Base-by-base conservation (phyloP, 1,140 invertebrate species). In the Drosophila rhopaloa region DNA sequence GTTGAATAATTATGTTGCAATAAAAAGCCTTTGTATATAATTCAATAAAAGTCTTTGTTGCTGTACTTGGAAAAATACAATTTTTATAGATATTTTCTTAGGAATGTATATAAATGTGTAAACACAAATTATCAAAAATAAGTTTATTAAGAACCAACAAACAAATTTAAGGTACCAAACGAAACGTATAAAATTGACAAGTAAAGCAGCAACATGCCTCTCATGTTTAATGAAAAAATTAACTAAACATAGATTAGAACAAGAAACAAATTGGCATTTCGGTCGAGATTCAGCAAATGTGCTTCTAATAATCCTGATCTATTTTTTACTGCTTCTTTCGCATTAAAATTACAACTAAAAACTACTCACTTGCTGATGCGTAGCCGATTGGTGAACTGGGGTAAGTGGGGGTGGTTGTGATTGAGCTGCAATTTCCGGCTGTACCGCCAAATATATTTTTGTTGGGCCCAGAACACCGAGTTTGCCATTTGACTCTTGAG, bases 381-480 rank as follows among this genome's bases (percentile, higher is more conserved):
- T 66, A 63, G 90, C 78, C 58, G 88, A 83, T 59, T 92, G 91
- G 63, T 93, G 93, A 7, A 93, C 93, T n/a, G 93, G 93, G 19
- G 93, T 90, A 37, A 94, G 70, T 13, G 93, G 93, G 38, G 94
- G 93, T 4, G 93, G 93, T 67, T 94, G 93, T 37, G 93, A 93
- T 35, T 93, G 84, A 78, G 58, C 67, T 16, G 76, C 71, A 41
- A 90, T 78, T 65, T 88, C 86, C 13, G 96, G 96, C 92, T 97
- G 96, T 41, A 97, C 96, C 1, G 96, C 96, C 37, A 97, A 83
- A 90, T 97, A 97, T 75, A 97, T 96, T 93, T 97, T 97, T 6
- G 96, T 96, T 5, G 97, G 96, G 13, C 96, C 96, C 48, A 97
- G 91, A 68, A 96, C 96, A 14, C 96, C 96, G 90, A 97, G 95